A percentile compares a stretch with the other conserved stretches of the same genome.
Evolutionary conservation across 2,888 invertebrate genomes (phyloP).

Genomic region (Thelaira solivaga): DNA sequence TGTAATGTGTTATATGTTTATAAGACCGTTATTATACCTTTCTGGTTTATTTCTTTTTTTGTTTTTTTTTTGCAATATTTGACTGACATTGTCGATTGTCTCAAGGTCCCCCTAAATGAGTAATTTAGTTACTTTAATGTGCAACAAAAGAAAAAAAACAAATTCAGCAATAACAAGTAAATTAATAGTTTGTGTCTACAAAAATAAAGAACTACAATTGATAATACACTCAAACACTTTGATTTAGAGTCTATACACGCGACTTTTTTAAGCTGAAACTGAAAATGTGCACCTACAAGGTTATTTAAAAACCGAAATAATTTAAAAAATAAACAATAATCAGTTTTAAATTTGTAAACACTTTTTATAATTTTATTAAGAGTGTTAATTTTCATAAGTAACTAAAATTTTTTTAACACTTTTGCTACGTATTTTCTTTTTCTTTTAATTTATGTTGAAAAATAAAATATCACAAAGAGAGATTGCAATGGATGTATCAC

Average conservation of each 20-base stretch:
- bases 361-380: neutral
- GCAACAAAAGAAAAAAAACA: conserved; percentile 7
- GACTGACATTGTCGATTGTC: conserved; percentile 59
- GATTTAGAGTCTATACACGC: conserved; percentile 29
- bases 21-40: too few relatives aligned
- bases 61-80: neutral
- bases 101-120: conserved; percentile 44
- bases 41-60: neutral
- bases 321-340: conserved; percentile 3
- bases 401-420: too few relatives aligned
- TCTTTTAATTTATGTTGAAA: too few relatives aligned
- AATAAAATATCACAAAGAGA: too few relatives aligned
- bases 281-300: conserved; percentile 1
- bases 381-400: neutral
- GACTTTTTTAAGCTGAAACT: too few relatives aligned
- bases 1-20: too few relatives aligned
- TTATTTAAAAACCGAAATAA: neutral
- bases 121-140: conserved; percentile 16
- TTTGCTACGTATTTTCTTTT: too few relatives aligned
- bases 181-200: neutral
- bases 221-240: neutral
- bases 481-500: too few relatives aligned
- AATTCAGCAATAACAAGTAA: neutral
- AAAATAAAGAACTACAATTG: conserved; percentile 7
- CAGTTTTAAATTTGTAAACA: neutral